Conservation (phyloP, 2,888 invertebrate species). For the Zelleria hepariella region DNA sequence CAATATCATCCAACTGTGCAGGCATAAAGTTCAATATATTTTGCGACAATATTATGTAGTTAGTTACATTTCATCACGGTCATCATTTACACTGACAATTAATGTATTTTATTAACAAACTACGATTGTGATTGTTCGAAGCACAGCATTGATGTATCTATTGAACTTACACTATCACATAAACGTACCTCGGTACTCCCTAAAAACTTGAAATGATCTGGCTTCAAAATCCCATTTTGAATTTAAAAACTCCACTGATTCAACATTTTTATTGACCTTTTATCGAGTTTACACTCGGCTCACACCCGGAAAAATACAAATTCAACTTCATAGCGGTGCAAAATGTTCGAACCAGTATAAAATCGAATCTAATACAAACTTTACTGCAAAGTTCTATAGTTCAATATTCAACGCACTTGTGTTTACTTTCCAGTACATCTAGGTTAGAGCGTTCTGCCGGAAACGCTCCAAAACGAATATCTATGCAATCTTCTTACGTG, state of each 20-base stretch:
- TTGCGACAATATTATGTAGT: not conserved
- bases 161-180: conserved; percentile 45
- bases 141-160: conserved; percentile 36
- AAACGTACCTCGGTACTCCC: conserved; percentile 19
- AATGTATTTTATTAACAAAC: conserved; percentile 33
- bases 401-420: not conserved
- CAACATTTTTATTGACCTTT: no score
- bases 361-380: no score
- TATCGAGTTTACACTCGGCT: no score
- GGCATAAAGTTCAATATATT: not conserved
- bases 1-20: not conserved
- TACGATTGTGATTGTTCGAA: conserved; percentile 37
- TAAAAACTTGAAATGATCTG: conserved; percentile 36
- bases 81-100: conserved; percentile 16
- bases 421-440: not conserved
- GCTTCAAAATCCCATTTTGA: conserved; percentile 18
- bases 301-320: no score
- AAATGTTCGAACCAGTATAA: no score
- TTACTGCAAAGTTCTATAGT: no score
- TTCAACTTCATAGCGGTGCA: no score
- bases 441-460: not conserved
- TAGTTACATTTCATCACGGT: not conserved
- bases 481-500: conserved; percentile 28
- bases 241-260: not conserved
- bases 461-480: not conserved